phyloP scores from a whole-genome alignment of 2,113 vertebrate species.

The Anhinga anhinga region DNA sequence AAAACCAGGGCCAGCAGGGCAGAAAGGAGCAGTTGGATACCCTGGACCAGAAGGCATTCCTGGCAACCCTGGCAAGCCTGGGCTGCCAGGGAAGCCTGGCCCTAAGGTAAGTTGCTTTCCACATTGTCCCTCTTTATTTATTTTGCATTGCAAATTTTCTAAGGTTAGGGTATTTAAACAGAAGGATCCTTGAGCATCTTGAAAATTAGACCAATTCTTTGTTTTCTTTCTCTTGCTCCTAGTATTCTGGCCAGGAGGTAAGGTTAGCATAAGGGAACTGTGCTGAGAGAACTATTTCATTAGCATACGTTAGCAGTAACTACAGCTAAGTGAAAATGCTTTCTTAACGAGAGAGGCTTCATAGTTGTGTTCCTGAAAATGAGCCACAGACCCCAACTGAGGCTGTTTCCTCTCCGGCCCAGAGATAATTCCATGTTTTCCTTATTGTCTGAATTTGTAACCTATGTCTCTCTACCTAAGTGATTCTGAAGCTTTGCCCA shows the following conservation, averaged over 20 bases:
- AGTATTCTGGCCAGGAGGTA: neutral
- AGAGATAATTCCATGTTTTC: neutral
- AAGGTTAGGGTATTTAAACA: neutral
- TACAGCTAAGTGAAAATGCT: neutral
- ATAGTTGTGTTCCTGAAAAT: neutral
- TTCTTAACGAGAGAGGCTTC: neutral
- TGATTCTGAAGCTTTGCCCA: neutral
- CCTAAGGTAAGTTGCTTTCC: slow-evolving; percentile 73
- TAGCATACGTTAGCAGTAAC: neutral
- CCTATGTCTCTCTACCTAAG: neutral
- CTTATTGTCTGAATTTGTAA: neutral
- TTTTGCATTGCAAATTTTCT: neutral
- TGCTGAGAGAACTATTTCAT: neutral
- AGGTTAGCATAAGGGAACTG: neutral
- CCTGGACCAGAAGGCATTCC: slow-evolving; percentile 80
- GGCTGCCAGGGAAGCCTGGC: slow-evolving; percentile 80
- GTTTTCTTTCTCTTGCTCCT: slow-evolving; percentile 3
- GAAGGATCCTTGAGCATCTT: neutral
- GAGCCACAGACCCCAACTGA: neutral
- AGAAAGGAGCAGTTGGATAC: slow-evolving; percentile 80
- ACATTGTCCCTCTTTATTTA: neutral
- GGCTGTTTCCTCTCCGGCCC: neutral
- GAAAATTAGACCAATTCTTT: neutral
- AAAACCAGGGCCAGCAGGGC: slow-evolving; percentile 77
- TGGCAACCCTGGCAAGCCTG: slow-evolving; percentile 82